These are phyloP conservation scores for Cryptocephalus primarius DNA, from an alignment of 2,888 invertebrate genomes.

Conservation along the genomic window DNA sequence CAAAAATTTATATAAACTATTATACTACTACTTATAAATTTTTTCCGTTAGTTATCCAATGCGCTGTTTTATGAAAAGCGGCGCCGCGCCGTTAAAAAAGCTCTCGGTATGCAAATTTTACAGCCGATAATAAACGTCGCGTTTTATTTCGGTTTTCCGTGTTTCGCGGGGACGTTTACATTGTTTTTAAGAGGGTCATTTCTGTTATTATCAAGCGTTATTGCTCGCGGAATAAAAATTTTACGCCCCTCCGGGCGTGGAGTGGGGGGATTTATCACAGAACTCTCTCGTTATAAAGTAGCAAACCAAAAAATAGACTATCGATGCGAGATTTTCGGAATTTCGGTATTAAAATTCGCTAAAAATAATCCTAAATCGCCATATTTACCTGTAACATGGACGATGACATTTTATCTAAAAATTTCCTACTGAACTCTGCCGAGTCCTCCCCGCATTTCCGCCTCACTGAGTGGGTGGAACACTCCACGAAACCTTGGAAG, in stretches of 20 bases:
- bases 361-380: too few species aligned
- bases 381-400: slow-evolving; percentile 60
- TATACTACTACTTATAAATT: too few species aligned
- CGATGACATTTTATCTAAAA: slow-evolving; percentile 66
- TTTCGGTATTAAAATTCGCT: too few species aligned
- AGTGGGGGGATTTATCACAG: too few species aligned
- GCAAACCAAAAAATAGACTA: too few species aligned
- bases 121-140: slow-evolving; percentile 2
- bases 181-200: not conserved
- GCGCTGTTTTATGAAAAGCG: too few species aligned
- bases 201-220: not conserved
- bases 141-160: slow-evolving; percentile 1
- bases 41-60: too few species aligned
- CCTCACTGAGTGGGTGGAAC: slow-evolving; percentile 62
- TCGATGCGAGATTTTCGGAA: too few species aligned
- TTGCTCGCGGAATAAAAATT: not conserved
- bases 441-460: slow-evolving; percentile 65
- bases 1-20: too few species aligned
- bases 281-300: too few species aligned
- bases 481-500: slow-evolving; percentile 67
- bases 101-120: slow-evolving; percentile 4
- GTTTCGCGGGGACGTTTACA: not conserved
- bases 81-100: too few species aligned
- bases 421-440: slow-evolving; percentile 62
- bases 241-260: too few species aligned